phyloP scores from a whole-genome alignment of 1,140 invertebrate species.

The Lycorma delicatula region DNA sequence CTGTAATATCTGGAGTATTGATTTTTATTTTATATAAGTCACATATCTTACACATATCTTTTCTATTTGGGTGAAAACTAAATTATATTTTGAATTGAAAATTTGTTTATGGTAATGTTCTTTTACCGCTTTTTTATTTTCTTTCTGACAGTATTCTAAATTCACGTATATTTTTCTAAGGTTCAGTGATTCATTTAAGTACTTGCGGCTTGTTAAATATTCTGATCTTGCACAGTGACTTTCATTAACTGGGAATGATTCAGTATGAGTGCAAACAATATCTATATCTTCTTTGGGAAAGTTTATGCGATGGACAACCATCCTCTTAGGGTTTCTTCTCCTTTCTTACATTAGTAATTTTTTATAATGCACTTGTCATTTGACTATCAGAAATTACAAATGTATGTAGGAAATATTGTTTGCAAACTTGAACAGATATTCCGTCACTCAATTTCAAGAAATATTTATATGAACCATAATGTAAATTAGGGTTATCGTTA shows the following conservation, averaged over 20 bases:
- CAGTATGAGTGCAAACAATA: slow-evolving; percentile 2
- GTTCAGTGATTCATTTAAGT: slow-evolving; percentile 38
- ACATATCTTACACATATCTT: slow-evolving; percentile 31
- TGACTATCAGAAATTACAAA: slow-evolving; percentile 10
- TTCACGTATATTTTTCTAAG: slow-evolving; percentile 43
- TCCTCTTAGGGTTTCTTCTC: slow-evolving; percentile 5
- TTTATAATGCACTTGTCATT: slow-evolving; percentile 8
- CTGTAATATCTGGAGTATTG: not conserved
- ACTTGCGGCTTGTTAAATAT: slow-evolving; percentile 38
- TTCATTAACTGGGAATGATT: slow-evolving; percentile 11
- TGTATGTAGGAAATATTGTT: slow-evolving; percentile 9
- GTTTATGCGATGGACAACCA: slow-evolving; percentile 4
- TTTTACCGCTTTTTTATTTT: slow-evolving; percentile 33
- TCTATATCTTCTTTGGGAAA: slow-evolving; percentile 3
- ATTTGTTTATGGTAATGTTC: slow-evolving; percentile 43
- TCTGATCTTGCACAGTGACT: slow-evolving; percentile 34
- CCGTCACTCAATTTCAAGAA: not conserved
- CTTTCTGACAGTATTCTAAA: slow-evolving; percentile 27
- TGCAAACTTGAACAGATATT: slow-evolving; percentile 6
- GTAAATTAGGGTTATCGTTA: not conserved
- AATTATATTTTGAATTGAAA: slow-evolving; percentile 42
- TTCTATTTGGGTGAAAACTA: slow-evolving; percentile 39
- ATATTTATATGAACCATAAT: not conserved
- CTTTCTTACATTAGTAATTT: not conserved
- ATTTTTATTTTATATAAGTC: slow-evolving; percentile 21